Base-by-base conservation (phyloP, 2,797 vertebrate species). In the Hydrophis major region DNA sequence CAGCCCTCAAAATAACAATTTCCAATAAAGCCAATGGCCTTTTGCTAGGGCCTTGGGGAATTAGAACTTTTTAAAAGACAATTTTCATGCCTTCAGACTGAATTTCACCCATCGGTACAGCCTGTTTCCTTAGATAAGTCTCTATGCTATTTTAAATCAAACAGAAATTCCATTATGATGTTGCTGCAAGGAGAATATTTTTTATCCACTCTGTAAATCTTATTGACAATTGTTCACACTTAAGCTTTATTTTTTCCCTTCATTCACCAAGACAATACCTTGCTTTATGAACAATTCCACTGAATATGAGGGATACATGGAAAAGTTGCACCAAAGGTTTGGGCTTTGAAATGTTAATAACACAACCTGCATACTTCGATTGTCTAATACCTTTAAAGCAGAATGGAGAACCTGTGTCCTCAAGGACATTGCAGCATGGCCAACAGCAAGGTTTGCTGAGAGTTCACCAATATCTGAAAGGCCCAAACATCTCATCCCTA, bases 1-100 rank as follows among this genome's bases (percentile, higher is more conserved):
- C 53, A 57, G 20, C 89, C 90, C 47, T 90, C 61, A 87, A 59
- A 93, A 61, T 87, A 66, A 87, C 10, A 37, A 87, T 90, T 93
- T 87, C 88, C 53, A 59, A 74, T 93, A 87, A 90, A 57, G 61
- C 18, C 27, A 87, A 37, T 93, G 60, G 78, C 60, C 89, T 87
- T 93, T 87, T 87, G 59, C 57, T 69, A 93, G 78, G 13, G 27
- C 32, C 78, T 90, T 59, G 53, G 83, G 18, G 59, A 69, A 93
- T 90, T 90, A 90, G 22, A 90, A 86, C 78, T 87, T 90, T 6
- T 25, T 87, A 50, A 87, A 87, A 87, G 53, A 74, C 61, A 47
- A 74, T 74, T 93, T 74, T 86, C 37, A 57, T 93, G 78, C 53
- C 50, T 55, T 90, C 32, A 63, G 59, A 42, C 50, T 86, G 47